Percentiles rank a stretch among this genome's conserved stretches.
phyloP scores from a whole-genome alignment of 2,888 invertebrate species.

The Cheilosia vulpina region DNA sequence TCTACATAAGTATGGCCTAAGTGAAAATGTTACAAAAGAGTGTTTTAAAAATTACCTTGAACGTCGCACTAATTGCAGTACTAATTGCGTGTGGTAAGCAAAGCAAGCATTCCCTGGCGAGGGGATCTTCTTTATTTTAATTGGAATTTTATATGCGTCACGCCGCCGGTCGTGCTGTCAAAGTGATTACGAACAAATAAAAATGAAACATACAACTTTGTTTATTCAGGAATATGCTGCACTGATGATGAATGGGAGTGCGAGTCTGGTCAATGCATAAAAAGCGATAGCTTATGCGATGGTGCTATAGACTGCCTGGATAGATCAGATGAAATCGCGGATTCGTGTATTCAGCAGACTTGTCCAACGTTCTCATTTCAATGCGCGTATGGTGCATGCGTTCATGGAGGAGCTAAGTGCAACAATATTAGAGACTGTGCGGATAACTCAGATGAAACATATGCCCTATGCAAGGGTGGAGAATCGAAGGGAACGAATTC shows the following conservation, averaged over 20 bases:
- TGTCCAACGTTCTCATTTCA: constrained; percentile 84
- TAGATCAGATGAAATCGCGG: constrained; percentile 80
- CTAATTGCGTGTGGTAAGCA: background rate
- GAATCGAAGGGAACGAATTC: background rate
- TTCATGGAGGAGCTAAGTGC: constrained; percentile 70
- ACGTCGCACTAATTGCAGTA: background rate
- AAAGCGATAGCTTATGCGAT: constrained; percentile 77
- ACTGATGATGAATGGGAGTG: constrained; percentile 77
- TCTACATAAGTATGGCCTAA: background rate
- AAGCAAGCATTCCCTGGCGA: background rate
- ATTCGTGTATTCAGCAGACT: constrained; percentile 78
- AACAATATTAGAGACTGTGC: constrained; percentile 76
- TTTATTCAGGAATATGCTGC: background rate
- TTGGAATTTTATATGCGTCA: background rate
- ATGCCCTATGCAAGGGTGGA: background rate
- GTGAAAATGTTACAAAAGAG: background rate
- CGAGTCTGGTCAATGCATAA: constrained; percentile 80
- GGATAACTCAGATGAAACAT: constrained; percentile 76
- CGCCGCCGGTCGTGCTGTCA: background rate
- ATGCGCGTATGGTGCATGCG: constrained; percentile 81
- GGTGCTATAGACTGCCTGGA: constrained; percentile 79
- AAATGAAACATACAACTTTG: background rate
- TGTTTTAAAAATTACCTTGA: background rate
- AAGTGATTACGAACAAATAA: background rate
- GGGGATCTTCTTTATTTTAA: background rate